Evolutionary conservation across 2,113 vertebrate genomes (phyloP).

Genomic region (Hyla sarda): DNA sequence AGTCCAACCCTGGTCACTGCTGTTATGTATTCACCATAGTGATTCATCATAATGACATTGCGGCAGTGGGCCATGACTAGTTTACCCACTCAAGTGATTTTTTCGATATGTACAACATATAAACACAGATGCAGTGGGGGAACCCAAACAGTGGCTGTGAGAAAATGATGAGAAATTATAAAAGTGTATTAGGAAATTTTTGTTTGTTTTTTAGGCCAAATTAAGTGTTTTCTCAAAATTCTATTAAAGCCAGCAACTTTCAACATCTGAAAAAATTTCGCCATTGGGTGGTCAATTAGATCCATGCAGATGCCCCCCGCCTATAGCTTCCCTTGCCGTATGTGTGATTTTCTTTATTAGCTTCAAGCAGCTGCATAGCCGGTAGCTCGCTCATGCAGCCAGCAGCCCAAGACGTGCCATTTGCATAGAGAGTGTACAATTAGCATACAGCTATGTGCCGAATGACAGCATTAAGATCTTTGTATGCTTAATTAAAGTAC

Average conservation of each 20-base stretch:
- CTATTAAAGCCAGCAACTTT: not conserved
- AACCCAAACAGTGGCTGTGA: not conserved
- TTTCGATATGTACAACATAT: too few species aligned
- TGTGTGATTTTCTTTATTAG: not conserved
- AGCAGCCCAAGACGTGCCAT: not conserved
- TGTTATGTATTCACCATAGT: too few species aligned
- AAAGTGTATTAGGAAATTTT: too few species aligned
- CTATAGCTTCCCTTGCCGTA: not conserved
- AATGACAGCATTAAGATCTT: not conserved
- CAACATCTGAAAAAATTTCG: not conserved
- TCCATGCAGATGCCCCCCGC: not conserved
- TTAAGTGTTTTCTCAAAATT: not conserved
- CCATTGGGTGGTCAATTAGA: not conserved
- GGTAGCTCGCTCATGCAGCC: not conserved
- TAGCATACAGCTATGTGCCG: not conserved
- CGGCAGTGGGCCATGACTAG: too few species aligned
- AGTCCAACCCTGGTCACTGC: too few species aligned
- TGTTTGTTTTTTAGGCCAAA: not conserved
- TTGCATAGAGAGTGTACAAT: not conserved
- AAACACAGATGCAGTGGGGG: not conserved
- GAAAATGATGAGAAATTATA: not conserved
- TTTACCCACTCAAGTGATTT: too few species aligned
- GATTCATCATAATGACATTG: too few species aligned
- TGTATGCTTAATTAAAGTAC: not conserved
- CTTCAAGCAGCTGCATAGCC: not conserved